These are phyloP conservation scores for Fulmarus glacialis DNA, from an alignment of 2,113 vertebrate genomes.

Conservation along the genomic window DNA sequence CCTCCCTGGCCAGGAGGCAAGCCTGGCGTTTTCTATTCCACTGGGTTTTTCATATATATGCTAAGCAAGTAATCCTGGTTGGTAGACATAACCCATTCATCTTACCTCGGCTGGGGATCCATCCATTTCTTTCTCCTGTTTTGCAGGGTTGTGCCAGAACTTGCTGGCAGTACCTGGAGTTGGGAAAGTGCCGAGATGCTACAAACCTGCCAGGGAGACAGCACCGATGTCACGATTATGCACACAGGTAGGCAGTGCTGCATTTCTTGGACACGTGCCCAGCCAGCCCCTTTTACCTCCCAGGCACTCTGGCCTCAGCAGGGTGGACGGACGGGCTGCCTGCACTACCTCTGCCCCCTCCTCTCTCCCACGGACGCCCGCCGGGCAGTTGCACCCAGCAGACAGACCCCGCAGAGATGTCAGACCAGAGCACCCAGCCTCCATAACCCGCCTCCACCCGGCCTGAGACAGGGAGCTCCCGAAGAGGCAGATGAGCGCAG, in stretches of 20 bases:
- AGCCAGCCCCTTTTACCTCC: not conserved
- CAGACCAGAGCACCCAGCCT: not conserved
- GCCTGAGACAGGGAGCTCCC: not conserved
- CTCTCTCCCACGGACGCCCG: not conserved
- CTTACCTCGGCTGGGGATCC: not conserved
- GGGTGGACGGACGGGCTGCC: not conserved
- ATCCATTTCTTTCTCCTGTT: not conserved
- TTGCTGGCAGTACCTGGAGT: not conserved
- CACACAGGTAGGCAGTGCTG: not conserved
- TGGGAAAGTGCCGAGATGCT: not conserved
- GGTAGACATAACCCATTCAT: not conserved
- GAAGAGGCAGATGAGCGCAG: not conserved
- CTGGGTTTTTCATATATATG: not conserved
- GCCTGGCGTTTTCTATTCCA: not conserved
- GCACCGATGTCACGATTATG: not conserved
- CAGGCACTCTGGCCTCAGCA: not conserved
- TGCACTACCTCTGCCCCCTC: not conserved
- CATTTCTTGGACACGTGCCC: not conserved
- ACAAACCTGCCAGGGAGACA: not conserved
- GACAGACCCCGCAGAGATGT: not conserved
- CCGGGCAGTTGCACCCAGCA: not conserved
- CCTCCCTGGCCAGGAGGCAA: not conserved
- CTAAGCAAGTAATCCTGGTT: conserved; percentile 9
- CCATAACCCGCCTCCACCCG: not conserved
- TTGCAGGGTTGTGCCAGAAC: not conserved